A percentile compares a stretch with the other conserved stretches of the same genome.
phyloP scores from a whole-genome alignment of 2,113 vertebrate species.

The Galemys pyrenaicus region DNA sequence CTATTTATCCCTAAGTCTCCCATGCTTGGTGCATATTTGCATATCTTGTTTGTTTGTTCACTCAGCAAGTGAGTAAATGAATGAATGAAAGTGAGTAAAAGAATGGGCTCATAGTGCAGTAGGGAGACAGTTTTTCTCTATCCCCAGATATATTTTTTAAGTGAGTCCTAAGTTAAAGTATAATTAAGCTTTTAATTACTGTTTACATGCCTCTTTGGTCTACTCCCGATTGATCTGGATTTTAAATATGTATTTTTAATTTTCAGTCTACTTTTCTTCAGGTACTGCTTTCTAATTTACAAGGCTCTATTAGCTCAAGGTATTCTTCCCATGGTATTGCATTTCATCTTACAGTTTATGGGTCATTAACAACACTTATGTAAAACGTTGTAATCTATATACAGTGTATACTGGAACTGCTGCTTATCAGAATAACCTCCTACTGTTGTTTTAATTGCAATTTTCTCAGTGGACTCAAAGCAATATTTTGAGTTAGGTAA shows the following conservation, averaged over 20 bases:
- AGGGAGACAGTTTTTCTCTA: neutral
- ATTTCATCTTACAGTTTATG: constrained; percentile 21
- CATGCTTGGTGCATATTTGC: neutral
- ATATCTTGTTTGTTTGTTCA: neutral
- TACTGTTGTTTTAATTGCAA: neutral
- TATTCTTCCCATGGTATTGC: neutral
- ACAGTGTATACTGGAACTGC: neutral
- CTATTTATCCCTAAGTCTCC: neutral
- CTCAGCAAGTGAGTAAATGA: neutral
- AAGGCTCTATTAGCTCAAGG: constrained; percentile 15
- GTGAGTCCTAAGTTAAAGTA: neutral
- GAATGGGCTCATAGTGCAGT: neutral
- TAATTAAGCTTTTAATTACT: constrained; percentile 40
- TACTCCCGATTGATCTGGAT: neutral
- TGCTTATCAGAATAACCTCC: neutral
- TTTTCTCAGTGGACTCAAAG: constrained; percentile 13
- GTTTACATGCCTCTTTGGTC: constrained; percentile 50
- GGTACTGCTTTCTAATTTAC: constrained; percentile 21
- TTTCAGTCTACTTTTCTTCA: constrained; percentile 33
- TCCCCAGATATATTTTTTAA: neutral
- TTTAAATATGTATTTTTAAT: constrained; percentile 58
- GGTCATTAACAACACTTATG: constrained; percentile 20
- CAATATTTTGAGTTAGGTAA: neutral
- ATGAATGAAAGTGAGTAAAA: constrained; percentile 15
- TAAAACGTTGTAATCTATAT: neutral